Evolutionary conservation across 2,113 vertebrate genomes (phyloP), one percentile per base, ranked within the genome.

Genomic region (Maccullochella peelii): DNA sequence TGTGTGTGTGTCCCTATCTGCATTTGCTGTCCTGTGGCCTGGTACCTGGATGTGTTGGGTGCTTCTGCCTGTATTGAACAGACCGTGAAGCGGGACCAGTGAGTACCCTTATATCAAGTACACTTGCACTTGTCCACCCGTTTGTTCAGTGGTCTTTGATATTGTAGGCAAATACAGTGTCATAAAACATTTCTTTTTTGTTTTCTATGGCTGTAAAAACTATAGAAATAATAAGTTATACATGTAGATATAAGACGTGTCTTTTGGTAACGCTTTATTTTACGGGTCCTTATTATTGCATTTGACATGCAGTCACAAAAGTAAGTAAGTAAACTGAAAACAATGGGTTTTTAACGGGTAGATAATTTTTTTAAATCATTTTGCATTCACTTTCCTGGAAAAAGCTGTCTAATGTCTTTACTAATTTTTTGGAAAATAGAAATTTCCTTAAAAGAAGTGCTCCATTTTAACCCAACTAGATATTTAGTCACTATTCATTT

Each of bases 51-150:
- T 84, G 82, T 82, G 76, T 73, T 79, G 62, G 58, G 23, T 82
- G 69, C 72, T 70, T 69, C 76, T 91, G 71, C 83, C 84, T 84
- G 88, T 89, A 76, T 77, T 80, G 70, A 82, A 66, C 81, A 95
- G 95, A 96, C 83, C 95, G 95, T 25, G 95, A 96, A 87, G 94
- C 95, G 10, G 95, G 95, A 85, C 95, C 95, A 57, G 95, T 96
- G 85, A 95, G 95, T 96, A 86, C 61, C 25, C 54, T 33, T n/a
- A 6, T 12, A 8, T 73, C 50, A 66, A 38, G 20, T 36, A n/a
- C 36, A 58, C 15, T 44, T 38, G 4, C n/a, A 58, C 63, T 38
- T 21, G 5, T 58, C n/a, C 42, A 5, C 12, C 0, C 0, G 6
- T 59, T 59, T 70, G 50, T 42, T 70, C 20, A 27, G 23, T 58